A percentile compares a stretch with the other conserved stretches of the same genome.
These are phyloP conservation scores for Pterocles orientalis DNA, from an alignment of 2,113 vertebrate species.

Conservation along the genomic window DNA sequence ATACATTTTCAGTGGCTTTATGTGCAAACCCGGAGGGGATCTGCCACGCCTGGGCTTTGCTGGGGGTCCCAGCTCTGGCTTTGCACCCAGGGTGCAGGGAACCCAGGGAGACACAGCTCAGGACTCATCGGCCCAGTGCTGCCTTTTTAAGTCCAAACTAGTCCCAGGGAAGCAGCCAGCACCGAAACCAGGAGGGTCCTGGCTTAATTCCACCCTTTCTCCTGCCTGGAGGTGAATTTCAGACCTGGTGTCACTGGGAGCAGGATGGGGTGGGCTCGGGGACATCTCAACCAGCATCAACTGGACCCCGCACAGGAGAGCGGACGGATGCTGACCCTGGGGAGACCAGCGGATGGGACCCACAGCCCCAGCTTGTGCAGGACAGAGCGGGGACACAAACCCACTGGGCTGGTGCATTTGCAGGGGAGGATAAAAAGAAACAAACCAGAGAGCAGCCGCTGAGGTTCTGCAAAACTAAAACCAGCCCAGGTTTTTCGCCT, in stretches of 20 bases:
- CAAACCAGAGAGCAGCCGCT: not conserved
- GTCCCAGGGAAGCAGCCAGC: not conserved
- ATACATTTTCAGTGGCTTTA: not conserved
- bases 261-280: not conserved
- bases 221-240: not conserved
- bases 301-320: not conserved
- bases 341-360: not conserved
- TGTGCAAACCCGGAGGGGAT: not conserved
- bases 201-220: not conserved
- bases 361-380: not conserved
- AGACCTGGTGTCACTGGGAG: not conserved
- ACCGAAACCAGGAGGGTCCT: not conserved
- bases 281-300: not conserved
- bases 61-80: not conserved
- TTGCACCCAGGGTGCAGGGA: not conserved
- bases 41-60: not conserved
- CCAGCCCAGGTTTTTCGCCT: not conserved
- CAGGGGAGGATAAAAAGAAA: not conserved
- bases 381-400: not conserved
- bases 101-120: not conserved
- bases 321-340: rapidly evolving
- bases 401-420: not conserved
- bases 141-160: not conserved
- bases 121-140: not conserved
- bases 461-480: not conserved